phyloP scores from a whole-genome alignment of 53 echinoderm and acorn worm species.

The Echinometra lucunter region DNA sequence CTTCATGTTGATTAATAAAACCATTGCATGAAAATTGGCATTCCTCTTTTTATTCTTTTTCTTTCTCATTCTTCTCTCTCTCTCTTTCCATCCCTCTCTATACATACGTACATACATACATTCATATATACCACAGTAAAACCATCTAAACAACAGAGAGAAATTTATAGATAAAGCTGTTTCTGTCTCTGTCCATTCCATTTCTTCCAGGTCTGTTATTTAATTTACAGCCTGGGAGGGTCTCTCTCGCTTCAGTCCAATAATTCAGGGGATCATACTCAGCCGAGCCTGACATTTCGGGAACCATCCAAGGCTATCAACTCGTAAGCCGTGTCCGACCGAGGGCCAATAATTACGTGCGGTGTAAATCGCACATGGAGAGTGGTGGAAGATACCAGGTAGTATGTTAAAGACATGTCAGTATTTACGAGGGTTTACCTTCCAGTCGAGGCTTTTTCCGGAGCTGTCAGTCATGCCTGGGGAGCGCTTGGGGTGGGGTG shows the following conservation, averaged over 20 bases:
- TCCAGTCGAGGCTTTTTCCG: conserved; percentile 12
- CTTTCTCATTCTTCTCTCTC: neutral
- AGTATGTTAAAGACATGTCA: conserved; percentile 41
- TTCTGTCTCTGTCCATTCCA: neutral
- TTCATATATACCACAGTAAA: neutral
- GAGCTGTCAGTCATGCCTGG: conserved; percentile 8
- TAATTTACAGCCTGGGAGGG: conserved; percentile 34
- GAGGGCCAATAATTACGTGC: conserved; percentile 39
- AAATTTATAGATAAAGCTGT: neutral
- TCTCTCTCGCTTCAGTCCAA: conserved; percentile 41
- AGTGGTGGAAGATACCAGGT: neutral
- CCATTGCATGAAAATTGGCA: neutral
- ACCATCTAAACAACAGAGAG: neutral
- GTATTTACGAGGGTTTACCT: conserved; percentile 47
- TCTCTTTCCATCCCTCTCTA: neutral
- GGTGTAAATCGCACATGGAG: conserved; percentile 33
- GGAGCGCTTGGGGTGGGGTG: neutral
- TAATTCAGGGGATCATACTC: conserved; percentile 14
- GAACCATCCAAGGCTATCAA: conserved; percentile 40
- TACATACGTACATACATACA: neutral
- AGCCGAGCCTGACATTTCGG: conserved; percentile 30
- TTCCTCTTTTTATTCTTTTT: neutral
- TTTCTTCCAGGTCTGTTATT: conserved; percentile 36
- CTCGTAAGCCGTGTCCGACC: conserved; percentile 32
- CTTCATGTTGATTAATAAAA: too few species aligned